Evolutionary conservation across 2,113 vertebrate species (phyloP), one percentile per base, ranked within the genome.

Genomic region (Passer domesticus): DNA sequence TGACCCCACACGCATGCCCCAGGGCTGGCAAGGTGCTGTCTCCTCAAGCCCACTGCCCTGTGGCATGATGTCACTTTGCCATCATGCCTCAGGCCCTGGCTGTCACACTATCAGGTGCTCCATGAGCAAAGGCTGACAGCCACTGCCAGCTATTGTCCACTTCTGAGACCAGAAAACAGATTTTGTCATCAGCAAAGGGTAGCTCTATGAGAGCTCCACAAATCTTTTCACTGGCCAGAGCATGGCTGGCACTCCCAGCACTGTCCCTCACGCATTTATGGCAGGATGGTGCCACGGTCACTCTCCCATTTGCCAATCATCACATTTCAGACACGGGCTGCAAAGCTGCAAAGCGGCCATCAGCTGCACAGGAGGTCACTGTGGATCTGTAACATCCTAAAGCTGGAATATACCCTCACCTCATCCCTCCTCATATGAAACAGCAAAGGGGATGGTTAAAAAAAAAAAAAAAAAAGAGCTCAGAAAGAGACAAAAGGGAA

Each of bases 1-100:
- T 1, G 49, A 13, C 2, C 46, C 22, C 11, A 74, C 4, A 7
- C 6, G 1, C 1, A 4, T 1, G 2, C 33, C 19, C 37, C 16
- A 22, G 24, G 31, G 19, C 47, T 78, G 13, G 25, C 50, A 87
- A 19, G 15, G 7, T 13, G 6, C 37, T 69, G 20, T 33, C 68
- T 91, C 49, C 60, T 83, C 43, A 66, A 75, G 47, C 43, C 37
- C 52, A n/a, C 13, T 0, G 4, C 13, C 10, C 49, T 3, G 0
- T 18, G 21, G 8, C 82, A 58, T 1, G 0, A 30, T 30, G 33
- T 18, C 18, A 9, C 58, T n/a, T 49, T 76, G 67, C 15, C 56
- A 60, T 60, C 12, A 25, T 1, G 3, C 25, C 47, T 77, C 56
- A 44, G n/a, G 37, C 49, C 27, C 53, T 49, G 72, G 18, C 15